Percentiles rank a stretch among this genome's conserved stretches.
phyloP scores from a whole-genome alignment of 2,113 vertebrate species.

The Mesembrinibis cayennensis region DNA sequence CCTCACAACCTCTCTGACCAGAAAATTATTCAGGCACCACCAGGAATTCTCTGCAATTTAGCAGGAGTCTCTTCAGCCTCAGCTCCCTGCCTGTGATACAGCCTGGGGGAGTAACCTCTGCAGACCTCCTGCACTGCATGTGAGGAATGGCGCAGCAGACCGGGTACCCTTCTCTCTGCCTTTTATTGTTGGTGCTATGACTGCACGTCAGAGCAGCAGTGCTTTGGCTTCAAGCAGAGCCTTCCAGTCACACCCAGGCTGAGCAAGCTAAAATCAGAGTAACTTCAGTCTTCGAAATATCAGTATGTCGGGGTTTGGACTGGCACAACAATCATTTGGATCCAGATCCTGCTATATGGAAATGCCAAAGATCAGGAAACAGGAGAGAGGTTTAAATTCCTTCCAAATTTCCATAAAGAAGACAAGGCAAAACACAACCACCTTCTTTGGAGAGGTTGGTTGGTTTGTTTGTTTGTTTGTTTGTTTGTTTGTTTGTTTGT shows the following conservation, averaged over 20 bases:
- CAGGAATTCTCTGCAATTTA: background rate
- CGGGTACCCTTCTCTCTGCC: background rate
- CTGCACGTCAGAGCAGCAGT: background rate
- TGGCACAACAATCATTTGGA: background rate
- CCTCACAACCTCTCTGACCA: background rate
- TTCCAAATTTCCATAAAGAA: background rate
- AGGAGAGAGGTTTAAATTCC: background rate
- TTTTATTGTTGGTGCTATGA: background rate
- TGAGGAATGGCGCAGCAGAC: background rate
- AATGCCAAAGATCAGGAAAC: background rate
- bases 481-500: too few species aligned
- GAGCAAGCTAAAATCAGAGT: background rate
- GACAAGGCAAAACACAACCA: background rate
- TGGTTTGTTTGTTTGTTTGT: too few species aligned
- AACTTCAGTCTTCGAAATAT: background rate
- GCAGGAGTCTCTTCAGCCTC: background rate
- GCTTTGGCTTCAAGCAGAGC: background rate
- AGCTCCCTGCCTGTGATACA: background rate
- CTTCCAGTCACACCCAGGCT: background rate
- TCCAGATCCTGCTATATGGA: rapidly evolving
- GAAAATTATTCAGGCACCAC: background rate
- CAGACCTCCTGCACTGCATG: background rate
- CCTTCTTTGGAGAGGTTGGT: background rate
- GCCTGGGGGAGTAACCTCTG: background rate
- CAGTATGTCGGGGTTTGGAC: background rate